Conservation (phyloP, 2,888 invertebrate genomes). For the Drosophila tanythrix region DNA sequence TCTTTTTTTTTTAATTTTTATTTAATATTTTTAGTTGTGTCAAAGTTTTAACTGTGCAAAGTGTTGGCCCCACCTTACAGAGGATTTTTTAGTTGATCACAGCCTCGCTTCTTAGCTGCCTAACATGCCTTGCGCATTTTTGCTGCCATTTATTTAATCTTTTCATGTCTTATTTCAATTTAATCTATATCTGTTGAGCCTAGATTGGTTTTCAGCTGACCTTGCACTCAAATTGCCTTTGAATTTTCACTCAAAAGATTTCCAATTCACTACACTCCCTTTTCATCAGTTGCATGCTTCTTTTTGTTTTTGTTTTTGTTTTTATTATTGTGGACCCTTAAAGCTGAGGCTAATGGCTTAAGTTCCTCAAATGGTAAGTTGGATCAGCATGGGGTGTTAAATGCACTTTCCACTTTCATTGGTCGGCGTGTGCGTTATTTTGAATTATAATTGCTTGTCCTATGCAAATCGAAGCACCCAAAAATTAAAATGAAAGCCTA, state of each 20-base stretch:
- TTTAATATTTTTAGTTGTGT: background rate
- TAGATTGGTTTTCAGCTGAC: conserved; percentile 7
- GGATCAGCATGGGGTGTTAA: conserved; percentile 19
- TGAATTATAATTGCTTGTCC: conserved; percentile 28
- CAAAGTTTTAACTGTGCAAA: background rate
- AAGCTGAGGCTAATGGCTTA: conserved; percentile 1
- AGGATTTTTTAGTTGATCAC: background rate
- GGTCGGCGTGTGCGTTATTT: conserved; percentile 12
- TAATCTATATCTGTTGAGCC: background rate
- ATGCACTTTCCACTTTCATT: conserved; percentile 39
- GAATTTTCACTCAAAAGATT: background rate
- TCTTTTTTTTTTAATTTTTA: background rate
- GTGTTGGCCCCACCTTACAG: background rate
- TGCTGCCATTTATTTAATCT: background rate
- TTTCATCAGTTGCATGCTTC: background rate
- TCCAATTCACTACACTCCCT: background rate
- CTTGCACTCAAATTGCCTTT: conserved; percentile 31
- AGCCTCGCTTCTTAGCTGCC: background rate
- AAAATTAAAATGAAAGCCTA: conserved; percentile 71
- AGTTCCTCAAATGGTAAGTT: conserved; percentile 11
- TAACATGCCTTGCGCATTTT: background rate
- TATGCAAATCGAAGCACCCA: conserved; percentile 65
- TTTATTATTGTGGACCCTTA: background rate
- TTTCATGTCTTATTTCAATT: background rate
- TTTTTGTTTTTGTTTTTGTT: background rate